Conservation (phyloP, 2,888 invertebrate genomes). For the Catotricha subobsoleta region DNA sequence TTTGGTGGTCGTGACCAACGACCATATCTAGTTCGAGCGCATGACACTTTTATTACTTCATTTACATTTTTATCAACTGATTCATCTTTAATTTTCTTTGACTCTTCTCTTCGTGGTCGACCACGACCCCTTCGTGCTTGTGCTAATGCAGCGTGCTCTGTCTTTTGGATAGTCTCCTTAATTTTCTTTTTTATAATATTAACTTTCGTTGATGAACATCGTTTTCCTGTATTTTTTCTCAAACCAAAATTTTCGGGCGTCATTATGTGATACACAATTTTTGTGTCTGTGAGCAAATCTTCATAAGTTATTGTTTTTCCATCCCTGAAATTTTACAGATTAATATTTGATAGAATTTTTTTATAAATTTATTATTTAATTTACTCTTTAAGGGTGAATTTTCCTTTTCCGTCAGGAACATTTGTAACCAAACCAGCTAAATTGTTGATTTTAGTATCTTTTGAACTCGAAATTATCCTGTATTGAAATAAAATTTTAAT, state of each 20-base stretch:
- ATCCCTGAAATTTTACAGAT: no score
- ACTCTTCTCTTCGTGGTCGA: background rate
- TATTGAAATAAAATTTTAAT: no score
- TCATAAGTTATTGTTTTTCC: no score
- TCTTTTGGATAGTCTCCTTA: no score
- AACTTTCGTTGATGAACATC: background rate
- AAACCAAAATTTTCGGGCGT: background rate
- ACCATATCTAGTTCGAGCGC: constrained; percentile 8
- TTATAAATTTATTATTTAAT: no score
- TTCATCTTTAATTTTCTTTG: background rate
- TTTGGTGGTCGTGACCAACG: constrained; percentile 8
- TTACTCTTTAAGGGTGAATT: no score
- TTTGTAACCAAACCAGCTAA: no score
- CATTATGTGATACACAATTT: background rate
- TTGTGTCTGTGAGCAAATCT: background rate
- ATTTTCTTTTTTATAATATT: background rate
- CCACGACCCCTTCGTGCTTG: constrained; percentile 1
- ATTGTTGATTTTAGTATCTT: no score
- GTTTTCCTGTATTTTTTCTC: background rate
- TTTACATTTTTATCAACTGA: background rate
- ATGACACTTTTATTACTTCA: background rate
- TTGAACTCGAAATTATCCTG: no score
- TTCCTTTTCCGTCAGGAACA: no score
- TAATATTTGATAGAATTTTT: no score
- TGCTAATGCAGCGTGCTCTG: no score